Evolutionary conservation across 2,888 invertebrate genomes (phyloP), one percentile per base, ranked within the genome.

Genomic region (Agrochola litura): DNA sequence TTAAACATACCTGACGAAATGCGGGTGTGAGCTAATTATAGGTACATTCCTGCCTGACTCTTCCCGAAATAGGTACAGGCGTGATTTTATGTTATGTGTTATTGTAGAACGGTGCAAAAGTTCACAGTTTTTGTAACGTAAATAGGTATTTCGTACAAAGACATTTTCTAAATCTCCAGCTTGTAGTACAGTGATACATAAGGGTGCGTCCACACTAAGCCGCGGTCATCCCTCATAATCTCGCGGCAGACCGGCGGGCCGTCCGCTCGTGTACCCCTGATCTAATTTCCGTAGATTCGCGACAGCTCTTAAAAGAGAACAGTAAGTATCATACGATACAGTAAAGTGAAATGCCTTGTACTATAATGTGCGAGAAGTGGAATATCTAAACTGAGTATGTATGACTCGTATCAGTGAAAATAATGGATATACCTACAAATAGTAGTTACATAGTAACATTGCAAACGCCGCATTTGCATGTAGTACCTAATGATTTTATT

Each of bases 341-440:
- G n/a, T 70, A 73, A 73, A 85, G 82, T 82, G 41, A 75, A 81
- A 69, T 69, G 64, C 52, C 71, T 75, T 74, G 81, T 82, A 49
- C 56, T 52, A n/a, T 79, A 49, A 49, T 66, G 76, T 54, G 22
- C 12, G 25, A 75, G 12, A 76, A 82, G 56, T 79, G 61, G 49
- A 63, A 58, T 82, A 6, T 46, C n/a, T n/a, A n/a, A 68, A 69
- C n/a, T 69, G n/a, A 37, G 9, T 22, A 67, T 22, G 14, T 9
- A 30, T 30, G 1, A n/a, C 16, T 12, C 6, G 1, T 43, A 9
- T 19, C 41, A 12, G 22, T 63, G 8, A n/a, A 41, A 16, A 16
- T 64, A 64, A 41, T 16, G 37, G 37, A n/a, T 54, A 22, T 22
- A 54, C 22, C 22, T 22, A 54, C 22, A 9, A 22, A 54, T 54